These are phyloP conservation scores for Ophion obscuratus DNA, from an alignment of 2,888 invertebrate species.

Conservation along the genomic window DNA sequence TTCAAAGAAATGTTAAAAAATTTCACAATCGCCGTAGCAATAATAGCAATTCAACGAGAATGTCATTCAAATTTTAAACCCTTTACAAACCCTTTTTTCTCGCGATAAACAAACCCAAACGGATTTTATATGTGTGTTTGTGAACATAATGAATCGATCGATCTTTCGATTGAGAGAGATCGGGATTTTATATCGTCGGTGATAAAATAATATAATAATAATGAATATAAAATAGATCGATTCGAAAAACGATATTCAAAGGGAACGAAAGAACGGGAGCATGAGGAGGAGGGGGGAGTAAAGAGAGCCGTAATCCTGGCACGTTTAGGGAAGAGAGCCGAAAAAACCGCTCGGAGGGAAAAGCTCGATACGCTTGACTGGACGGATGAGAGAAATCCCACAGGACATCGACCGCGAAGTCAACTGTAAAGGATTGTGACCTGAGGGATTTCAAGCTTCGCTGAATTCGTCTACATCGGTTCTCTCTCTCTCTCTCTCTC, in stretches of 20 bases:
- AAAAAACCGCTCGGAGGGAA: background rate
- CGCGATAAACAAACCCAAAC: background rate
- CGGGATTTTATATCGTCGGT: background rate
- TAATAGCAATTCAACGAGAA: background rate
- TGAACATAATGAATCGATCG: background rate
- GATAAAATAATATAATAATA: background rate
- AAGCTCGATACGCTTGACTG: constrained; percentile 32
- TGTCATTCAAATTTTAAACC: background rate
- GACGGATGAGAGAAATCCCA: constrained; percentile 46
- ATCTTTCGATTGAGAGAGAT: background rate
- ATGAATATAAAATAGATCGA: background rate
- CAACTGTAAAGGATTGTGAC: constrained; percentile 58
- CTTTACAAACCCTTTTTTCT: background rate
- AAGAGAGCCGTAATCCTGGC: background rate
- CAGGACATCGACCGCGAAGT: constrained; percentile 47
- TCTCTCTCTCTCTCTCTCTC: background rate
- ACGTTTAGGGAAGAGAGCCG: background rate
- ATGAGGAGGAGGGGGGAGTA: background rate
- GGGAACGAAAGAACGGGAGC: background rate
- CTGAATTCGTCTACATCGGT: constrained; percentile 36
- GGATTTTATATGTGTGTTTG: background rate
- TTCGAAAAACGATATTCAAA: background rate
- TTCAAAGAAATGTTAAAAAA: background rate
- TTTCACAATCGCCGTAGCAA: background rate
- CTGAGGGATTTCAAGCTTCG: constrained; percentile 50